Base-by-base conservation (phyloP, 2,797 vertebrate genomes). In the Coendou prehensilis region DNA sequence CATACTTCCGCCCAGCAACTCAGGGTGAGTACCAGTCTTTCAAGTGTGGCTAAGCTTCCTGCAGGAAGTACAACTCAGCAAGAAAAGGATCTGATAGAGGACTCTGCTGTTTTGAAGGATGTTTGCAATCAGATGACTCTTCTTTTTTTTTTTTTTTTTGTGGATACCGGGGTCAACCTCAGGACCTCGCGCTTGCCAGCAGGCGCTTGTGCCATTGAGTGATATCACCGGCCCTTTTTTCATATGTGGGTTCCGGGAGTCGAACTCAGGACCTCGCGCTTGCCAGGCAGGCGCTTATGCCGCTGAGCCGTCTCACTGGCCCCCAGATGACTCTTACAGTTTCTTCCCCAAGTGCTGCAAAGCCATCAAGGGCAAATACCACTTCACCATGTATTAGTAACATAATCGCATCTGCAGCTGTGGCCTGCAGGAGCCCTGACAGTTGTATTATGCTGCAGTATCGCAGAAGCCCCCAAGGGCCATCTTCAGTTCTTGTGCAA, bases 381-480 rank as follows among this genome's bases (percentile, higher is more conserved):
- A 50, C 97, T 97, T 98, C 98, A 45, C 98, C 98, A 13, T 83
- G 98, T 90, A 80, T 64, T 91, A 95, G 89, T 64, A 98, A 33
- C 26, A 45, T 93, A 5, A 96, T 73, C 6, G 45, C 94, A 57
- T 91, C 98, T 76, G 96, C 98, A 59, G 79, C 97, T 64, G 63
- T 79, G 71, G 26, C 71, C 0, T 91, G 37, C 98, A 99, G 99
- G 99, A 99, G 97, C 99, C 99, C 9, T 99, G 99, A 87, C 99
- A 99, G 96, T 99, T 99, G 81, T 99, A 99, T 97, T 99, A 99
- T 0, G 99, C 99, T 0, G 99, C 99, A 98, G 99, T 99, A 64
- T 99, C 99, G 98, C 99, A 99, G 97, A 99, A 99, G 79, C 99
- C 99, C 78, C 99, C 99, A 99, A 98, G 99, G 99, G 97, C 99